Conservation (phyloP, 2,113 vertebrate genomes). For the Aegypius monachus region DNA sequence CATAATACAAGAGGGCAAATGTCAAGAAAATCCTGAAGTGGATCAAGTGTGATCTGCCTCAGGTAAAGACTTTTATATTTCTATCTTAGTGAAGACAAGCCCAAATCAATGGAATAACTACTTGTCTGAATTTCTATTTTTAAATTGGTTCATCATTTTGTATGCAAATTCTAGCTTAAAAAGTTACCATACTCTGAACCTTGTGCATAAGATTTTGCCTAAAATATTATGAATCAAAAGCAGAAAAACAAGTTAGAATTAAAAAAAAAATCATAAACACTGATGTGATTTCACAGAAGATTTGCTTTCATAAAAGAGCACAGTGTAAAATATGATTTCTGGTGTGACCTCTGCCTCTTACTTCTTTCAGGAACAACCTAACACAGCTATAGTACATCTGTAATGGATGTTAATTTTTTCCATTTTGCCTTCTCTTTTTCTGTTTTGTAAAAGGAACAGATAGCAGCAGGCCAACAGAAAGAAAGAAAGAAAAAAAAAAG, state of each 20-base stretch:
- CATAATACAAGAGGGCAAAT: not conserved
- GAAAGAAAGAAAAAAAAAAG: not conserved
- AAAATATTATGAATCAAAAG: not conserved
- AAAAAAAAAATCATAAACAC: not conserved
- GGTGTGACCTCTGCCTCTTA: not conserved
- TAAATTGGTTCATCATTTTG: not conserved
- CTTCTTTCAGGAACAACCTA: not conserved
- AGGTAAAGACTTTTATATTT: not conserved
- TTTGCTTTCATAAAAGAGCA: not conserved
- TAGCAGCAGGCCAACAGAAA: constrained; percentile 12
- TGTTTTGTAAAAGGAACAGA: constrained; percentile 34
- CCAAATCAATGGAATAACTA: not conserved
- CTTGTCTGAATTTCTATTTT: not conserved
- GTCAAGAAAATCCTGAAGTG: not conserved
- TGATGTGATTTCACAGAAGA: not conserved
- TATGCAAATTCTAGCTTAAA: not conserved
- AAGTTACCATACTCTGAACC: not conserved
- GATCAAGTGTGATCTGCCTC: not conserved
- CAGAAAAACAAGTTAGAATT: not conserved
- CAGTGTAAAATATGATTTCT: not conserved
- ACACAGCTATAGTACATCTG: not conserved
- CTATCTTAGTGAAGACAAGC: not conserved
- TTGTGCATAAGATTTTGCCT: not conserved
- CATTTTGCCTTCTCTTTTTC: not conserved
- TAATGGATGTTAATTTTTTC: constrained; percentile 1